phyloP scores from a whole-genome alignment of 1,140 invertebrate genomes.

The Metopolophium dirhodum region DNA sequence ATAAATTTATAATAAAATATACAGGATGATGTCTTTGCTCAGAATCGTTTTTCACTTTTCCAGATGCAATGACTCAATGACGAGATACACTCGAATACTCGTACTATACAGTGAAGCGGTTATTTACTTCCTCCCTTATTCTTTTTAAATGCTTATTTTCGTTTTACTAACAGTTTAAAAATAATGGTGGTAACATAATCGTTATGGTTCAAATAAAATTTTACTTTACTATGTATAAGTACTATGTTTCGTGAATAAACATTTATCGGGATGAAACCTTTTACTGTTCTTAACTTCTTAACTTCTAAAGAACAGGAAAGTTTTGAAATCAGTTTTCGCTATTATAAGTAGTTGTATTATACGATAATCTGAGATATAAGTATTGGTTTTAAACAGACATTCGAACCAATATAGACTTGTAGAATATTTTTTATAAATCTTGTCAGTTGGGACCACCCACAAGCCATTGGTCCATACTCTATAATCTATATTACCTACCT shows the following conservation, averaged over 20 bases:
- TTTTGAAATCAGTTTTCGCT: background rate
- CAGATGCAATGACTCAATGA: no score
- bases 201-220: background rate
- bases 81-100: no score
- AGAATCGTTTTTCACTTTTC: no score
- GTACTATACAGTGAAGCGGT: no score
- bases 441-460: background rate
- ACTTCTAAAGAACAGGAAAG: background rate
- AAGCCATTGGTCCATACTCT: background rate
- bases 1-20: no score
- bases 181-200: background rate
- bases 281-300: background rate
- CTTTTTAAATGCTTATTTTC: background rate
- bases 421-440: background rate
- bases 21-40: no score
- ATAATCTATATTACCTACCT: background rate
- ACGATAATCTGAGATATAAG: background rate
- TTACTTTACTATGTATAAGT: background rate
- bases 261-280: no score
- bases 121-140: background rate
- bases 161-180: background rate
- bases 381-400: background rate
- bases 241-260: no score
- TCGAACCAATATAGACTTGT: background rate
- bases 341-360: background rate